A percentile compares a stretch with the other conserved stretches of the same genome.
These are phyloP conservation scores for Podargus strigoides DNA, from an alignment of 2,797 vertebrate species.

Conservation along the genomic window DNA sequence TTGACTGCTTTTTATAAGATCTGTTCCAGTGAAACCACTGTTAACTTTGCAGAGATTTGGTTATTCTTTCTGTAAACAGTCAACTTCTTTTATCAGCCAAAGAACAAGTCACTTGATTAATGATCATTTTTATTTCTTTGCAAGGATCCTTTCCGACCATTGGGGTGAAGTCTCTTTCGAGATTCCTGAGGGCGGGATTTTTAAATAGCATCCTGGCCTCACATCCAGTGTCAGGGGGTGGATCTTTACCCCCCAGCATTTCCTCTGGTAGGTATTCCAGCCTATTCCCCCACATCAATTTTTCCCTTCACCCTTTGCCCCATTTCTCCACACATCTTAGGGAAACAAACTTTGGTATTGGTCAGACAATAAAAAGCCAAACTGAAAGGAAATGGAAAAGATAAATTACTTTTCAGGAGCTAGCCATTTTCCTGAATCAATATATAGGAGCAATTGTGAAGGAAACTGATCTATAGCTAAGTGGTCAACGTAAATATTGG, in stretches of 20 bases:
- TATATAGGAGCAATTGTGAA: neutral
- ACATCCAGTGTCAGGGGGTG: conserved; percentile 74
- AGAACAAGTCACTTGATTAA: conserved; percentile 57
- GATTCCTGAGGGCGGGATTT: conserved; percentile 78
- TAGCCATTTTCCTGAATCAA: neutral
- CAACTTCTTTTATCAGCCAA: conserved; percentile 38
- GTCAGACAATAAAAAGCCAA: neutral
- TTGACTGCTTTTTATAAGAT: neutral
- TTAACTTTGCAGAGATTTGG: neutral
- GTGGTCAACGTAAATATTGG: neutral
- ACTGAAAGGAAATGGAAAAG: neutral
- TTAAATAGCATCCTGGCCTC: conserved; percentile 77
- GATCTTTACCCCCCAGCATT: conserved; percentile 77
- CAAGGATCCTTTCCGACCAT: conserved; percentile 79
- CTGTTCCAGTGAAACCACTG: neutral
- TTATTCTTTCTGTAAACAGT: conserved; percentile 42
- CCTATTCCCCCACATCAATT: neutral
- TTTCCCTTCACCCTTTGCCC: neutral
- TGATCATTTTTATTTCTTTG: conserved; percentile 73
- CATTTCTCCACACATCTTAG: neutral
- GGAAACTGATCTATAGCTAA: neutral
- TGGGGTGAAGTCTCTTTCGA: conserved; percentile 78
- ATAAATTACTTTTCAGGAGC: neutral
- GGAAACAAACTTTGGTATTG: neutral
- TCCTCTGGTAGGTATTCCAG: conserved; percentile 76